phyloP scores from a whole-genome alignment of 2,113 vertebrate genomes.

The Nansenia antarctica region DNA sequence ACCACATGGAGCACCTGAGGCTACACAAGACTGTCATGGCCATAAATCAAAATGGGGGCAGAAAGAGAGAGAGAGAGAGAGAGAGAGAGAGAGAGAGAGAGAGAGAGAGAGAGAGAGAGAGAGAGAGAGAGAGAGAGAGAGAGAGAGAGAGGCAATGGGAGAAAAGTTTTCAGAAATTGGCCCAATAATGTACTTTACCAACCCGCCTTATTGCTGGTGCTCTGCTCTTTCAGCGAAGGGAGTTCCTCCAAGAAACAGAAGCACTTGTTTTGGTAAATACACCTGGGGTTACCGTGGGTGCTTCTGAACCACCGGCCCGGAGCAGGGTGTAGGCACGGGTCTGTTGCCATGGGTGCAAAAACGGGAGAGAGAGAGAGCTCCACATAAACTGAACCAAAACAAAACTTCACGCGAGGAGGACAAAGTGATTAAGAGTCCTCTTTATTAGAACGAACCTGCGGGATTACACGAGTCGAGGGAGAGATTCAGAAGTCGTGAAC shows the following conservation, averaged over 20 bases:
- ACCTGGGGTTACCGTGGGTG: constrained; percentile 45
- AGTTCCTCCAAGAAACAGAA: constrained; percentile 34
- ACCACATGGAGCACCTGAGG: constrained; percentile 57
- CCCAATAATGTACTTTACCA: constrained; percentile 36
- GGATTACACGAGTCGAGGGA: background rate
- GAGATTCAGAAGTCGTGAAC: background rate
- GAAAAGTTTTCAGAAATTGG: constrained; percentile 28
- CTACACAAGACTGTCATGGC: constrained; percentile 33
- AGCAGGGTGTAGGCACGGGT: constrained; percentile 27
- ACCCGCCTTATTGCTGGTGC: constrained; percentile 30
- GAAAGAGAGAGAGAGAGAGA: constrained; percentile 7
- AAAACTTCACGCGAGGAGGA: background rate
- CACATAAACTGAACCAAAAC: background rate
- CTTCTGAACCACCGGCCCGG: constrained; percentile 28
- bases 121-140: too few species aligned
- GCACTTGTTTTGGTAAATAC: constrained; percentile 61
- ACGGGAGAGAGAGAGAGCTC: constrained; percentile 41
- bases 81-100: too few species aligned
- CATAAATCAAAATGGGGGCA: constrained; percentile 47
- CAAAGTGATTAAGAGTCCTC: background rate
- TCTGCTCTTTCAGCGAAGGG: constrained; percentile 38
- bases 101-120: too few species aligned
- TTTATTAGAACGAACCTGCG: background rate
- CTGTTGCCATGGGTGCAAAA: constrained; percentile 38
- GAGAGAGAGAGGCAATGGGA: too few species aligned